These are phyloP conservation scores for Amphimallon solstitiale DNA, from an alignment of 2,888 invertebrate genomes.

Conservation along the genomic window DNA sequence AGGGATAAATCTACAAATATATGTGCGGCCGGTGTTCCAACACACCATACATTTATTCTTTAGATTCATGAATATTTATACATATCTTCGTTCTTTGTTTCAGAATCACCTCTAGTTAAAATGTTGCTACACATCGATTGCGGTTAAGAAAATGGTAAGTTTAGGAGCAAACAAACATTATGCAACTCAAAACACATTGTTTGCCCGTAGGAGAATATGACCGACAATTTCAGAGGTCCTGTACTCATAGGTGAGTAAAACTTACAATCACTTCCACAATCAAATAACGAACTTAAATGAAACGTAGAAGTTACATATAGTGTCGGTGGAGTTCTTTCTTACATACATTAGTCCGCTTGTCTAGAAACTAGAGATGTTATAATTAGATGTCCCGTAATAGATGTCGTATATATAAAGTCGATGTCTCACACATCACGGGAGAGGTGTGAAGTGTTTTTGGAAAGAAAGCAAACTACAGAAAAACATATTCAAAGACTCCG, in stretches of 20 bases:
- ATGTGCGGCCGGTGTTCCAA: too few relatives aligned
- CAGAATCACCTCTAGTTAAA: constrained; percentile 28
- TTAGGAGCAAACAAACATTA: not conserved
- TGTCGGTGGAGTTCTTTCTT: not conserved
- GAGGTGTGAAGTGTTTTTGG: not conserved
- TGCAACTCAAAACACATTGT: not conserved
- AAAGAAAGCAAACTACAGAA: not conserved
- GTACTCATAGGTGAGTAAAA: constrained; percentile 51
- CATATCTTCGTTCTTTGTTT: not conserved
- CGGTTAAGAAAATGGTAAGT: constrained; percentile 41
- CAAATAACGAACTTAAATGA: not conserved
- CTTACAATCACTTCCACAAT: not conserved
- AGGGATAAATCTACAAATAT: too few relatives aligned
- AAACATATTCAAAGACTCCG: too few relatives aligned
- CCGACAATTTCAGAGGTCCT: constrained; percentile 63
- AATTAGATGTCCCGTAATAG: constrained; percentile 37
- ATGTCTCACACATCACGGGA: constrained; percentile 8
- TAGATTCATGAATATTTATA: too few relatives aligned
- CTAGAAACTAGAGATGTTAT: constrained; percentile 24
- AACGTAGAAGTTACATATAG: constrained; percentile 5
- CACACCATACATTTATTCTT: too few relatives aligned
- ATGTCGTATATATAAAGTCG: constrained; percentile 15
- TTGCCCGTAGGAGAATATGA: constrained; percentile 57
- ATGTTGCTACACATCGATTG: constrained; percentile 43
- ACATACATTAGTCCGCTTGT: constrained; percentile 16